Evolutionary conservation across 2,888 invertebrate genomes (phyloP).

Genomic region (Tachina grossa): DNA sequence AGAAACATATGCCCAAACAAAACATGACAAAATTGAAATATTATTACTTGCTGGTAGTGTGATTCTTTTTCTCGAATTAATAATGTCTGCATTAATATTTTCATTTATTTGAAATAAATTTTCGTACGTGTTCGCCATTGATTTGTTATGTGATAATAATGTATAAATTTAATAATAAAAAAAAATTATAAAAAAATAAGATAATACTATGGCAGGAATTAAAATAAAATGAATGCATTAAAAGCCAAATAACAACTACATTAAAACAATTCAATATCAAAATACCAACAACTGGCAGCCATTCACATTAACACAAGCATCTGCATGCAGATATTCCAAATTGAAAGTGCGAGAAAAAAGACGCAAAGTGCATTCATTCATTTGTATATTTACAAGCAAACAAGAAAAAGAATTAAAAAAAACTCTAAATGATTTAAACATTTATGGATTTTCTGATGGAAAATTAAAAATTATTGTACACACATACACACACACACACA

Average conservation of each 20-base stretch:
- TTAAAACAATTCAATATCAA: slow-evolving; percentile 54
- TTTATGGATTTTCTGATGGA: slow-evolving; percentile 62
- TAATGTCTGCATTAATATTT: slow-evolving; percentile 8
- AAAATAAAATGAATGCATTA: slow-evolving; percentile 54
- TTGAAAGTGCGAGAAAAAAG: background rate
- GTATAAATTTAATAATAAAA: slow-evolving; percentile 43
- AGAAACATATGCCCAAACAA: no score
- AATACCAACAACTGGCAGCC: slow-evolving; percentile 10
- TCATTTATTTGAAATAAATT: slow-evolving; percentile 16
- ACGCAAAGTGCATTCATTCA: background rate
- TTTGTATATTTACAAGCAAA: background rate
- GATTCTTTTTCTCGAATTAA: background rate
- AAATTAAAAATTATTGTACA: slow-evolving; percentile 52
- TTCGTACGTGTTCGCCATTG: slow-evolving; percentile 40
- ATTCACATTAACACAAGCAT: slow-evolving; percentile 4
- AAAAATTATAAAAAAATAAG: background rate
- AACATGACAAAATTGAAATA: background rate
- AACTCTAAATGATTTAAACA: slow-evolving; percentile 63
- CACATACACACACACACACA: no score
- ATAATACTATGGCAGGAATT: slow-evolving; percentile 35
- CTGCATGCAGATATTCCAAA: slow-evolving; percentile 24
- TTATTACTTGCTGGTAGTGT: background rate
- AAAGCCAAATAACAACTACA: slow-evolving; percentile 38
- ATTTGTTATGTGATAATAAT: slow-evolving; percentile 63
- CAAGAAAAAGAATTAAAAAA: slow-evolving; percentile 13